phyloP scores from a whole-genome alignment of 2,797 vertebrate genomes.

The Hyperoplus immaculatus region DNA sequence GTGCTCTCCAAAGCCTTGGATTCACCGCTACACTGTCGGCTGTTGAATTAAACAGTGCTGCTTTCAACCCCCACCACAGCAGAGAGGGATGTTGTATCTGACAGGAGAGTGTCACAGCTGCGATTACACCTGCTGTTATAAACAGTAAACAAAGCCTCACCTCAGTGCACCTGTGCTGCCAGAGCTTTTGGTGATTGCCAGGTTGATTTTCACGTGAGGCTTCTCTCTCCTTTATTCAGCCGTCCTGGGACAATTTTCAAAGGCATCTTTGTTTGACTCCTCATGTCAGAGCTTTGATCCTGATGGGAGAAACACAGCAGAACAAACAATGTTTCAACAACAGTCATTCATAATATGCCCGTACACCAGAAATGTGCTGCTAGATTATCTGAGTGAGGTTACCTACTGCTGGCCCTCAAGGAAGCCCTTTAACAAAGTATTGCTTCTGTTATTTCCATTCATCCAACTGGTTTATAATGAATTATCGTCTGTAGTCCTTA shows the following conservation, averaged over 20 bases:
- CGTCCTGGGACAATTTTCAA: constrained; percentile 16
- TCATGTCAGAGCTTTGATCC: constrained; percentile 46
- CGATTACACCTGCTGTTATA: constrained; percentile 41
- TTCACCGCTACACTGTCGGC: constrained; percentile 5
- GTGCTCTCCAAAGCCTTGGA: background rate
- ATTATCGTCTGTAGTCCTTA: background rate
- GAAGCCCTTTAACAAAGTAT: constrained; percentile 18
- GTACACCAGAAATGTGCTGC: constrained; percentile 1
- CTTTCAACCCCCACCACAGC: background rate
- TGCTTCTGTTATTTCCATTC: constrained; percentile 19
- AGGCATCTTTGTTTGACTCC: constrained; percentile 22
- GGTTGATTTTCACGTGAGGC: constrained; percentile 4
- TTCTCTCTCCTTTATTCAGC: background rate
- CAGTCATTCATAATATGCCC: background rate
- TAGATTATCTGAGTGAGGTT: background rate
- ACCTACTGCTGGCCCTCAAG: background rate
- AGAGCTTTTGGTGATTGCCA: constrained; percentile 15
- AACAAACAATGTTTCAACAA: constrained; percentile 28
- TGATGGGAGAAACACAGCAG: constrained; percentile 26
- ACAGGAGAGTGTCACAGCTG: constrained; percentile 51
- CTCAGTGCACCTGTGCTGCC: constrained; percentile 31
- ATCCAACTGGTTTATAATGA: constrained; percentile 21
- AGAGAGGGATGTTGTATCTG: constrained; percentile 15
- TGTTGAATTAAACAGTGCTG: background rate
- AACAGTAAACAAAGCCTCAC: constrained; percentile 45